Conservation (phyloP, 2,113 vertebrate genomes). For the Lasiurus cinereus region DNA sequence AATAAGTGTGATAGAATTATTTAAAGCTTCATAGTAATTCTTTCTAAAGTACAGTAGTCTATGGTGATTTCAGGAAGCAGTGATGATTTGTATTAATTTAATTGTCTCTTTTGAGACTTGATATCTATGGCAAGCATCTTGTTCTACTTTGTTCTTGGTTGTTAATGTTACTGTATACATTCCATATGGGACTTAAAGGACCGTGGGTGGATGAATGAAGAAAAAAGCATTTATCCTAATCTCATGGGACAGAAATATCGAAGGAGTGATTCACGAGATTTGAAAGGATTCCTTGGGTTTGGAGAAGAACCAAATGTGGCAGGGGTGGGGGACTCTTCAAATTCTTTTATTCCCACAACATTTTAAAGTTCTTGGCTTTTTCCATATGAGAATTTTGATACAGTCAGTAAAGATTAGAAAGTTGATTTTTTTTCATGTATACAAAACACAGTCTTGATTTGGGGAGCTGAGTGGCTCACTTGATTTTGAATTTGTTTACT, state of each 20-base stretch:
- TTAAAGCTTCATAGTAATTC: slow-evolving; percentile 41
- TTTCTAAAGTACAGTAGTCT: slow-evolving; percentile 34
- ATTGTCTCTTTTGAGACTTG: slow-evolving; percentile 74
- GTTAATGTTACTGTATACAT: slow-evolving; percentile 69
- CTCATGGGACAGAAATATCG: slow-evolving; percentile 60
- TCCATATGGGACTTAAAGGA: slow-evolving; percentile 61
- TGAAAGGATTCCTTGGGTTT: slow-evolving; percentile 67
- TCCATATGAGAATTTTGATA: slow-evolving; percentile 51
- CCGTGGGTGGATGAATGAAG: slow-evolving; percentile 70
- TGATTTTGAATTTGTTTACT: slow-evolving; percentile 79
- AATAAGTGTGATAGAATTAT: slow-evolving; percentile 57
- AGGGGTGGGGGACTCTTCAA: slow-evolving; percentile 30
- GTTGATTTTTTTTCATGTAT: slow-evolving; percentile 48
- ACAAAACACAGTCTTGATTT: slow-evolving; percentile 64
- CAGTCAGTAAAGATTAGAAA: slow-evolving; percentile 65
- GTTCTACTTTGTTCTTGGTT: slow-evolving; percentile 70
- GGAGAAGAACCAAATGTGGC: slow-evolving; percentile 45
- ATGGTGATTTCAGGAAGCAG: slow-evolving; percentile 57
- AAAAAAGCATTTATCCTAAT: slow-evolving; percentile 53
- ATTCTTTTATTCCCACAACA: slow-evolving; percentile 74
- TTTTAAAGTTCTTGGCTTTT: slow-evolving; percentile 64
- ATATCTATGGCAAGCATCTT: slow-evolving; percentile 69
- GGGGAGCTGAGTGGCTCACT: slow-evolving; percentile 54
- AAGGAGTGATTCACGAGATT: slow-evolving; percentile 72
- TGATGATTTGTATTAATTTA: slow-evolving; percentile 69